Conservation (phyloP, 2,797 vertebrate species). For the Platyrinchus mystaceus region DNA sequence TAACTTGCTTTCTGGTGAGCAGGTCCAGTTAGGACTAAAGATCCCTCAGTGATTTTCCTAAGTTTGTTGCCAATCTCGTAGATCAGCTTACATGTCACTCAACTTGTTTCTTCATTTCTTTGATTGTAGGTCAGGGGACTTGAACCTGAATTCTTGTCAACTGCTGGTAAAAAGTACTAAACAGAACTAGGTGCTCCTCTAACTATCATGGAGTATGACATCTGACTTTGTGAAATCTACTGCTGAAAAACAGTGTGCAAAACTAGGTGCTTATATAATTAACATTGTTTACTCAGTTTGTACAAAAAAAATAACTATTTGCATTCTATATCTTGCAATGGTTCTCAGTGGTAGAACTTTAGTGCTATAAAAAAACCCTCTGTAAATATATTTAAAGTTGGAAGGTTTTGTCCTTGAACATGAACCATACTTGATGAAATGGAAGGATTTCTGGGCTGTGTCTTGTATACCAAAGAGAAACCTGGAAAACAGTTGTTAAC, state of each 20-base stretch:
- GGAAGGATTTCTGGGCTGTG: not conserved
- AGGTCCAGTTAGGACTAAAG: not conserved
- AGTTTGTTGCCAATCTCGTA: not conserved
- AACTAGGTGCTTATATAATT: not conserved
- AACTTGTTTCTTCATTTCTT: not conserved
- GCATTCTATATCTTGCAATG: not conserved
- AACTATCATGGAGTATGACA: not conserved
- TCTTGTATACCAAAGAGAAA: not conserved
- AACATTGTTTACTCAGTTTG: not conserved
- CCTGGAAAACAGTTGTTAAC: slow-evolving; percentile 7
- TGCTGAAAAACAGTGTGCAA: not conserved
- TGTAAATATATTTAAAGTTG: not conserved
- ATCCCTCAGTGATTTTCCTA: not conserved
- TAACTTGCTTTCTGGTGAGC: not conserved
- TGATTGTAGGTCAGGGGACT: not conserved
- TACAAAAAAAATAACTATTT: not conserved
- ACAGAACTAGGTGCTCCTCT: not conserved
- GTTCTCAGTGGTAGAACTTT: not conserved
- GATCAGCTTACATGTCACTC: not conserved
- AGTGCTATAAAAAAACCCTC: not conserved
- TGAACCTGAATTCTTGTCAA: not conserved
- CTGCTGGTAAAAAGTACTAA: not conserved
- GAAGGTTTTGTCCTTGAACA: not conserved
- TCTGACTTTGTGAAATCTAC: not conserved
- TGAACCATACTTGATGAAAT: not conserved